Base-by-base conservation (phyloP, 2,113 vertebrate genomes). In the Ciconia maguari region DNA sequence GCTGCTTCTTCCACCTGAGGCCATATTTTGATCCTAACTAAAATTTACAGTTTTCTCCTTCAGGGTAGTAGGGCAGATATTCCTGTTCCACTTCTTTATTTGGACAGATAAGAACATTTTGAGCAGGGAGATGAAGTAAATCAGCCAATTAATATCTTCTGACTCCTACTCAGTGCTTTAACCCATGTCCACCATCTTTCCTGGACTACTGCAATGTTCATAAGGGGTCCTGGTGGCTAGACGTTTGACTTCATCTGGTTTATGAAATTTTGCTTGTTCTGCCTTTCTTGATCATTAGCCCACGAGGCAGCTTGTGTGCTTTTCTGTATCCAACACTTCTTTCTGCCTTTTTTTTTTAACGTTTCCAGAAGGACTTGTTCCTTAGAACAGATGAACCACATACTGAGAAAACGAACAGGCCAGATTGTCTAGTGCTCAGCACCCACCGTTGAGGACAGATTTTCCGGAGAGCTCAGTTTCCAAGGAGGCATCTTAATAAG, bases 381-480 rank as follows among this genome's bases (percentile, higher is more conserved):
- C 86, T 93, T 95, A 91, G 87, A 96, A 94, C 96, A 96, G 94
- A 96, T 96, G 95, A 96, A 55, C 84, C 81, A 52, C 96, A 90
- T 79, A 88, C 89, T 83, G 95, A 94, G 93, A 90, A 83, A 94
- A 91, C 1, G 89, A 96, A 91, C 78, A 87, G 79, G 44, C 78
- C 97, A 96, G 97, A 96, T 96, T 97, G 94, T 83, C 71, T 96
- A 70, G 91, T 96, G 95, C 89, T 97, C 81, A 27, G 78, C 96
- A 96, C 82, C 84, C 82, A 95, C 94, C 3, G 0, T 27, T 90
- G 55, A 97, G 79, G 91, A 94, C 93, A 97, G 95, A 97, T 97
- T 97, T 94, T 96, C 91, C 5, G 1, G 85, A 93, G 93, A 96
- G 71, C 90, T 94, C 55, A 36, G 90, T 94, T 97, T 95, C 91